These are phyloP conservation scores for Coecobrya sp. DNA, from an alignment of 2,888 invertebrate species.

Conservation along the genomic window DNA sequence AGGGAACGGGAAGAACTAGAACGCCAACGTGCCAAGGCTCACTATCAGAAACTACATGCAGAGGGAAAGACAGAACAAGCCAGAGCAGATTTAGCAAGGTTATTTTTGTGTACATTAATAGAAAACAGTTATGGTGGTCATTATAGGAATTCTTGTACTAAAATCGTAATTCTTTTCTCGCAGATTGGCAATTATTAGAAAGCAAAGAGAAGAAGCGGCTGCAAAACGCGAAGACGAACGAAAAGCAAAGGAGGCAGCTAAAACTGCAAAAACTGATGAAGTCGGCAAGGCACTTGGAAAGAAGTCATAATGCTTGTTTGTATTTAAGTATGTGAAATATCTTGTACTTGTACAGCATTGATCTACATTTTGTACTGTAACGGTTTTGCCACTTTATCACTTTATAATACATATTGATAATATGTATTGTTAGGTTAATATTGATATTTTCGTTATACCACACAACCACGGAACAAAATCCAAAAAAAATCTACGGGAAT, in stretches of 20 bases:
- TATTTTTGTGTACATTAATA: neutral
- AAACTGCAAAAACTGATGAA: conserved; percentile 90
- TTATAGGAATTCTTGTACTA: neutral
- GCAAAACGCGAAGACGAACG: conserved; percentile 95
- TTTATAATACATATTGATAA: conserved; percentile 15
- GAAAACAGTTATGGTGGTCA: too few relatives aligned
- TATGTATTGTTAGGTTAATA: neutral
- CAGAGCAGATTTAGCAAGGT: conserved; percentile 96
- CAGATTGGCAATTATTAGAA: conserved; percentile 95
- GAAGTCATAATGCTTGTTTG: conserved; percentile 86
- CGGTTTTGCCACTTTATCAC: conserved; percentile 39
- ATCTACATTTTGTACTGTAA: conserved; percentile 58
- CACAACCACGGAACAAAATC: neutral
- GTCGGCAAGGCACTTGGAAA: conserved; percentile 90
- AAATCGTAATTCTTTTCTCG: neutral
- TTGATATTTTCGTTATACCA: neutral
- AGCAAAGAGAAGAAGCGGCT: conserved; percentile 98
- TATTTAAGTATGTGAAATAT: conserved; percentile 46
- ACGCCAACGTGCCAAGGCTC: conserved; percentile 95
- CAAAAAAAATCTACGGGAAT: too few relatives aligned
- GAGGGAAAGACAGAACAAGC: conserved; percentile 99
- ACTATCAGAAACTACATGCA: conserved; percentile 97
- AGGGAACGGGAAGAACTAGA: conserved; percentile 96
- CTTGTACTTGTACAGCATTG: conserved; percentile 71
- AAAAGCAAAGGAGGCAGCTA: conserved; percentile 91